phyloP scores from a whole-genome alignment of 2,113 vertebrate genomes.

The Protobothrops mucrosquamatus region DNA sequence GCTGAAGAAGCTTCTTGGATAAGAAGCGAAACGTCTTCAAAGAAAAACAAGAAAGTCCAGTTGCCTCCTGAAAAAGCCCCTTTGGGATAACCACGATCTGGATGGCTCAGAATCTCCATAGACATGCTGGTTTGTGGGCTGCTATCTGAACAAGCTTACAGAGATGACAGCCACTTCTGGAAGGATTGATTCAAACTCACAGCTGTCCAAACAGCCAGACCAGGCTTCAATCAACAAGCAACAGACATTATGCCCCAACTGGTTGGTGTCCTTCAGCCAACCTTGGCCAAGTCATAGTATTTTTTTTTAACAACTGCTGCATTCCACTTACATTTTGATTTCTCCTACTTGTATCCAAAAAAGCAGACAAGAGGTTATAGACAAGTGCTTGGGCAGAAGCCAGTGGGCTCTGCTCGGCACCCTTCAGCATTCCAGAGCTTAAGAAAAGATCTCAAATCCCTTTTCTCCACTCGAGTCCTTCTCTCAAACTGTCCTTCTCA shows the following conservation, averaged over 20 bases:
- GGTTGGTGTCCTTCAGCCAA: background rate
- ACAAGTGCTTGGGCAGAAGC: background rate
- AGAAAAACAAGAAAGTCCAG: too few relatives aligned
- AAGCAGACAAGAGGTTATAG: background rate
- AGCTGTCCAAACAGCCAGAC: background rate
- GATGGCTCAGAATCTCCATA: too few relatives aligned
- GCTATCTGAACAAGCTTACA: background rate
- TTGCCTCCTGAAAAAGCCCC: slow-evolving; percentile 1
- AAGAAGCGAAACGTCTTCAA: too few relatives aligned
- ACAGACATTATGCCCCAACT: background rate
- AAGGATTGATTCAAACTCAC: background rate
- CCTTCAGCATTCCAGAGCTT: background rate
- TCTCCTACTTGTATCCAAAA: background rate
- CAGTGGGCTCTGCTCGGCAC: background rate
- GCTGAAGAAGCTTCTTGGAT: too few relatives aligned
- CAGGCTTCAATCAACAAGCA: background rate
- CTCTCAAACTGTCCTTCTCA: background rate
- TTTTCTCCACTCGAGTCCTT: background rate
- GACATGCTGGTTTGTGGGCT: background rate
- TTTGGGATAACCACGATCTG: background rate
- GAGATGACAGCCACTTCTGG: background rate
- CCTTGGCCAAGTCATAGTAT: background rate
- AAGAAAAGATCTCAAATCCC: background rate
- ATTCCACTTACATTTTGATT: background rate
- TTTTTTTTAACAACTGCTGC: slow-evolving; percentile 13